These are phyloP conservation scores for Bombus picipes DNA, from an alignment of 1,140 invertebrate species.

Conservation along the genomic window DNA sequence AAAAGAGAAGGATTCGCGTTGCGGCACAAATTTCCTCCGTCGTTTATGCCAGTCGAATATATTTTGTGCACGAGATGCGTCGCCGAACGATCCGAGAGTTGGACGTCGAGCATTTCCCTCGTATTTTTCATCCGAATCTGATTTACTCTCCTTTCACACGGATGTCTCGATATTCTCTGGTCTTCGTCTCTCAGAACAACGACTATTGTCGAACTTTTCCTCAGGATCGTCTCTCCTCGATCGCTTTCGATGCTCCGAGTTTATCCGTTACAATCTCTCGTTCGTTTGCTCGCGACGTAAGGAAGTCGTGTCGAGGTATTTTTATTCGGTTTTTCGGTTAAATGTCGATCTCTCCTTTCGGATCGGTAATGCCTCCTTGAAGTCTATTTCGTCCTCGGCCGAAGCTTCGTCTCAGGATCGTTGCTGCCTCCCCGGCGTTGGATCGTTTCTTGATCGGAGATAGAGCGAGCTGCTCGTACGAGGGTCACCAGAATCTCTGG, in stretches of 20 bases:
- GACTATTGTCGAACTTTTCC: neutral
- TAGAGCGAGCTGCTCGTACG: neutral
- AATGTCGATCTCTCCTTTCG: neutral
- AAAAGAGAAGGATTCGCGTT: neutral
- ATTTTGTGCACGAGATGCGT: neutral
- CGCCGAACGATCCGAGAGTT: neutral
- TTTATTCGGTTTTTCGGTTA: neutral
- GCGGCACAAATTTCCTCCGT: neutral
- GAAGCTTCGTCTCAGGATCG: neutral
- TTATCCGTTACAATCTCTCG: no score
- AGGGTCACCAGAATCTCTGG: conserved; percentile 75
- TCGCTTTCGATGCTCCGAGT: neutral
- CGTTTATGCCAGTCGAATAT: neutral
- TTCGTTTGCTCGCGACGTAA: neutral
- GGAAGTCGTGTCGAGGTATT: neutral
- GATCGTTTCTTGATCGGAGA: conserved; percentile 18
- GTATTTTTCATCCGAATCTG: neutral
- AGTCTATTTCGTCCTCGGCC: neutral
- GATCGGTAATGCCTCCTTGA: neutral
- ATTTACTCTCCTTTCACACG: neutral
- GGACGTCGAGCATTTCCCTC: no score
- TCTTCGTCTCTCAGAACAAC: no score
- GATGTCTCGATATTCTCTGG: neutral
- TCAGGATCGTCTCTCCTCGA: neutral
- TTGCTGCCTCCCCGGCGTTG: neutral